A percentile compares a stretch with the other conserved stretches of the same genome.
phyloP scores from a whole-genome alignment of 2,797 vertebrate genomes.

The Mus spretus region DNA sequence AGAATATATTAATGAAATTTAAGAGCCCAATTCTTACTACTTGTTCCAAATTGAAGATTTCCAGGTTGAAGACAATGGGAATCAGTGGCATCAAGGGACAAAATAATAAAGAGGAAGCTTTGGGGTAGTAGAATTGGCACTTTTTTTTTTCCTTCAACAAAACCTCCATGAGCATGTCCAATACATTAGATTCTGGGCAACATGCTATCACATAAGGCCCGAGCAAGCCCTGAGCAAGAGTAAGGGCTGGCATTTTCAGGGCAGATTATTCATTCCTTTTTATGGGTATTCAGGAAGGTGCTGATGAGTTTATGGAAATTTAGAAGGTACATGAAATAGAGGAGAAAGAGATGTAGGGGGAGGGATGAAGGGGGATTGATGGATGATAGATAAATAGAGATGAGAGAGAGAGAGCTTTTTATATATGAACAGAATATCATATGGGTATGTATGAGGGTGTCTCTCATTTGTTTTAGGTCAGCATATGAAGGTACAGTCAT shows the following conservation, averaged over 20 bases:
- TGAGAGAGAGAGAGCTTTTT: background rate
- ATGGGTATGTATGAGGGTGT: no score
- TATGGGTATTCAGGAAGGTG: background rate
- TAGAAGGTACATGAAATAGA: background rate
- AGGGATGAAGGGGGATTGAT: background rate
- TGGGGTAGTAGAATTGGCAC: background rate
- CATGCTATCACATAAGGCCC: background rate
- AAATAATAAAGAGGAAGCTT: background rate
- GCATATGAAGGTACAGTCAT: background rate
- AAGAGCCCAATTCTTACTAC: background rate
- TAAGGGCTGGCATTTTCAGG: background rate
- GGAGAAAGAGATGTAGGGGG: background rate
- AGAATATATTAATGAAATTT: background rate
- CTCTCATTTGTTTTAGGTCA: background rate
- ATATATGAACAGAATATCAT: background rate
- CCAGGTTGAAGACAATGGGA: background rate
- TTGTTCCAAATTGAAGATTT: background rate
- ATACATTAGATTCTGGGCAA: accelerated
- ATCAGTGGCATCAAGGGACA: background rate
- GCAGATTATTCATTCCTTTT: background rate
- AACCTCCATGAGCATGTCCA: background rate
- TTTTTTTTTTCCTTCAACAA: background rate
- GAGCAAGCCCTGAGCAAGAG: background rate
- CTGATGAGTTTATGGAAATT: background rate
- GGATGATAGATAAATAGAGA: background rate